Base-by-base conservation (phyloP, 2,113 vertebrate genomes). In the Apodemus speciosus region DNA sequence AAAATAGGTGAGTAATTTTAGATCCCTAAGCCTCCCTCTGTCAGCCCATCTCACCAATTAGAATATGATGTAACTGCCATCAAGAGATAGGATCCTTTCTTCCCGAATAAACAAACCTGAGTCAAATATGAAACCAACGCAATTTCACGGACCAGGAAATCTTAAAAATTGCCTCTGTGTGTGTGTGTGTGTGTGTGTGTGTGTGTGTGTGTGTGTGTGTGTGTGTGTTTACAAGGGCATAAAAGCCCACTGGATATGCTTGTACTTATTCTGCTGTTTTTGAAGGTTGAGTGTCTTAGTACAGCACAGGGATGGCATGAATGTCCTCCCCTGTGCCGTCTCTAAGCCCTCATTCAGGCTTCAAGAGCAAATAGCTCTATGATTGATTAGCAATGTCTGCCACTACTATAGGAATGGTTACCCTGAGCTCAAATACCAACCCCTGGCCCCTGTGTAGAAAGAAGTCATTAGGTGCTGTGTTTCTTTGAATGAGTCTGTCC, bases 1-100 rank as follows among this genome's bases (percentile, higher is more conserved):
- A 98, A 98, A 98, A 97, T 95, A 98, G 98, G 97, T 97, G 98
- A 98, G 97, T 98, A 97, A 98, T 97, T 98, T 98, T 98, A 98
- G 97, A 98, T 96, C 88, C 71, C 92, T 96, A 97, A 94, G 92
- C 86, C 93, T 97, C 97, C 88, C 93, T 97, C 97, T 92, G 97
- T 97, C 95, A 97, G 96, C 91, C 88, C 62, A 96, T 92, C 91
- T 97, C 89, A 95, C 97, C 96, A 98, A 98, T 98, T 98, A 98
- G 95, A 97, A 96, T 96, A 98, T 98, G 98, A 98, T 97, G 98
- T 97, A 98, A 98, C 91, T 95, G 76, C 95, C 93, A 94, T 96
- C 93, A 97, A 98, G 96, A 98, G 90, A 93, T 35, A 97, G 89
- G 95, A 95, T 94, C 73, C 95, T 95, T 84, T 90, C 89, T 75